These are phyloP conservation scores for cattle (Bos taurus) DNA, from an alignment of 2,113 vertebrate genomes.

Conservation along the genomic window ARS-UCD2.0 NC_037332.1:24040501-24041000, in stretches of 20 bases:
- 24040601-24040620: not conserved
- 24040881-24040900: not conserved
- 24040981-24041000: not conserved
- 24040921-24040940: not conserved
- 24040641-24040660: rapidly evolving
- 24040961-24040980: not conserved
- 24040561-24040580: not conserved
- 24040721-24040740: not conserved
- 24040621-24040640: not conserved
- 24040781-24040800: not conserved
- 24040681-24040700: not conserved
- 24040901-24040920: not conserved
- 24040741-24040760: too few species aligned
- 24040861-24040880: not conserved
- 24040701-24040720: rapidly evolving
- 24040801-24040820: not conserved
- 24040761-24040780: not conserved
- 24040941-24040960: not conserved
- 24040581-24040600: not conserved
- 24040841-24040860: not conserved
- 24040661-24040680: rapidly evolving
- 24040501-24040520: not conserved
- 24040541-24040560: not conserved
- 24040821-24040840: rapidly evolving
- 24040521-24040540: not conserved